Conservation (phyloP, 2,888 invertebrate genomes). For the Macropis europaea region DNA sequence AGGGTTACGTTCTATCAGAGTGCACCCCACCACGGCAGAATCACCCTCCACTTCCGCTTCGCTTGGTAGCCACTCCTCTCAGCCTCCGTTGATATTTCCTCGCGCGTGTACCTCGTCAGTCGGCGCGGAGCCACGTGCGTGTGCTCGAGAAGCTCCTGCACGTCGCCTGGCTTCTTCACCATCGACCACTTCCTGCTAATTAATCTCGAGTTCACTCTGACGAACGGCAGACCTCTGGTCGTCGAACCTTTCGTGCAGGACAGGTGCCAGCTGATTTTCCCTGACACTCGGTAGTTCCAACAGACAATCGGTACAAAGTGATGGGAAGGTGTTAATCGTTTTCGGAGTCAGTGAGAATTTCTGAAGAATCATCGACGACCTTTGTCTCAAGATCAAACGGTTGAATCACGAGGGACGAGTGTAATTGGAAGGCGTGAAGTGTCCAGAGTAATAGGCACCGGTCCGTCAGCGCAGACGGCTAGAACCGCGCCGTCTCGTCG, state of each 20-base stretch:
- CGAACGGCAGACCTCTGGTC: too few relatives aligned
- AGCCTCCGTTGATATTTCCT: slow-evolving; percentile 72
- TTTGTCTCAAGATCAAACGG: too few relatives aligned
- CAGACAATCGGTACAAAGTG: too few relatives aligned
- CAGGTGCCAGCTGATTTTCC: too few relatives aligned
- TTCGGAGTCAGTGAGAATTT: too few relatives aligned
- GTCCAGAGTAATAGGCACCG: slow-evolving; percentile 4
- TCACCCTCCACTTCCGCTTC: slow-evolving; percentile 73
- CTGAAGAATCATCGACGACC: too few relatives aligned
- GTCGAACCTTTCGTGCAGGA: too few relatives aligned
- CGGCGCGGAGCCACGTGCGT: slow-evolving; percentile 75
- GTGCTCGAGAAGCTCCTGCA: slow-evolving; percentile 67
- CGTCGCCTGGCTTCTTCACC: slow-evolving; percentile 1
- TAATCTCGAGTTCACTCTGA: too few relatives aligned
- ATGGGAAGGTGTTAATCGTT: too few relatives aligned
- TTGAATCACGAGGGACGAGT: too few relatives aligned
- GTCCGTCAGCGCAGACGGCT: not conserved
- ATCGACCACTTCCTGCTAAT: slow-evolving; percentile 12
- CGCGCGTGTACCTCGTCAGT: slow-evolving; percentile 73
- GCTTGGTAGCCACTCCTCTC: slow-evolving; percentile 65
- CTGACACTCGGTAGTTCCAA: too few relatives aligned
- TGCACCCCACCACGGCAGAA: slow-evolving; percentile 59
- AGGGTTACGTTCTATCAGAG: slow-evolving; percentile 34
- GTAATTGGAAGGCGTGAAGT: slow-evolving; percentile 10
- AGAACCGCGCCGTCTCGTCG: slow-evolving; percentile 34